These are phyloP conservation scores for Thunnus albacares DNA, from an alignment of 2,797 vertebrate genomes.

Conservation along the genomic window DNA sequence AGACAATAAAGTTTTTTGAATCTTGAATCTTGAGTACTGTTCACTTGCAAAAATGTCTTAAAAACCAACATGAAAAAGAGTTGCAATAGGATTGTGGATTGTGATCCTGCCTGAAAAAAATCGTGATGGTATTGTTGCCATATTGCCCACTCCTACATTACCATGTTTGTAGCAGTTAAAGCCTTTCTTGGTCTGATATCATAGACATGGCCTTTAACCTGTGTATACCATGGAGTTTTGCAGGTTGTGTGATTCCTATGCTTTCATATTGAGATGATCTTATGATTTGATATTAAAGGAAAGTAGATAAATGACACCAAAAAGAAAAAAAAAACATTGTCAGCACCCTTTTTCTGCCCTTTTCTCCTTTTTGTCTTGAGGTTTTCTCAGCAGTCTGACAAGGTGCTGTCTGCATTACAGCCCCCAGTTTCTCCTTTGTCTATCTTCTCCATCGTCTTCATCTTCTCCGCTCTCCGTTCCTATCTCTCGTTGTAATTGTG, in stretches of 20 bases:
- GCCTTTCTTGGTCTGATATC: too few species aligned
- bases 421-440: slow-evolving; percentile 16
- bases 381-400: slow-evolving; percentile 15
- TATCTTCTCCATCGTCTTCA: slow-evolving; percentile 13
- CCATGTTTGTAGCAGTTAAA: too few species aligned
- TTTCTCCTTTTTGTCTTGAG: slow-evolving; percentile 9
- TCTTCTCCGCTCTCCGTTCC: slow-evolving; percentile 12
- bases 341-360: not conserved
- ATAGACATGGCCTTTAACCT: too few species aligned
- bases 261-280: not conserved
- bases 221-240: not conserved
- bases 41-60: too few species aligned
- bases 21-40: too few species aligned
- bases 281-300: not conserved
- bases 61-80: too few species aligned
- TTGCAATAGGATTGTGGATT: too few species aligned
- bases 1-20: too few species aligned
- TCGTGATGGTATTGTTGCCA: too few species aligned
- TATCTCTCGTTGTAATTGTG: slow-evolving; percentile 48
- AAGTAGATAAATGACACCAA: not conserved
- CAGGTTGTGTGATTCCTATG: not conserved
- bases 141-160: too few species aligned
- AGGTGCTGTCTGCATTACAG: slow-evolving; percentile 2
- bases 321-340: not conserved
- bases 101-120: too few species aligned